Evolutionary conservation across 2,113 vertebrate genomes (phyloP).

Genomic region (Anolis sagrei): DNA sequence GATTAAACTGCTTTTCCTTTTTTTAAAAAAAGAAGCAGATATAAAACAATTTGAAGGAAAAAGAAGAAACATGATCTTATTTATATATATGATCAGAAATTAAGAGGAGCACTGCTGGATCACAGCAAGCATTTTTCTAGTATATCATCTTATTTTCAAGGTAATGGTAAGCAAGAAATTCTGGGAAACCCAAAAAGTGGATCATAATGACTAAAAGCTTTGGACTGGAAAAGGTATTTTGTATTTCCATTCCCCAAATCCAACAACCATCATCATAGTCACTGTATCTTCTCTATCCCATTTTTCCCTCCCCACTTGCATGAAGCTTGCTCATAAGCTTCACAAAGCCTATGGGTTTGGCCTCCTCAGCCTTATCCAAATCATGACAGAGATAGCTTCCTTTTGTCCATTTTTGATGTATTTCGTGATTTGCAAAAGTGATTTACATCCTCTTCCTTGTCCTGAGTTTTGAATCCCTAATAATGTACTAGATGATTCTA

Average conservation of each 20-base stretch:
- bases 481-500: not conserved
- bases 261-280: too few species aligned
- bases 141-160: not conserved
- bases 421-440: not conserved
- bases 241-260: not conserved
- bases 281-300: not conserved
- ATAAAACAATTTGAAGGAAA: slow-evolving; percentile 26
- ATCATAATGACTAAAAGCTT: not conserved
- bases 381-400: not conserved
- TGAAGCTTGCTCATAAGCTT: not conserved
- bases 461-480: not conserved
- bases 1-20: slow-evolving; percentile 41
- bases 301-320: not conserved
- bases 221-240: too few species aligned
- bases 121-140: not conserved
- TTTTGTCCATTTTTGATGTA: not conserved
- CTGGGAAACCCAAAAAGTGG: not conserved
- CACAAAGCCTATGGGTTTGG: not conserved
- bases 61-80: slow-evolving; percentile 36
- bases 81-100: slow-evolving; percentile 2
- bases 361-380: not conserved
- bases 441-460: not conserved
- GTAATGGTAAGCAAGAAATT: not conserved
- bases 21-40: not conserved
- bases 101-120: not conserved